These are phyloP conservation scores for Pogonus chalceus DNA, from an alignment of 1,140 invertebrate genomes.

Conservation along the genomic window DNA sequence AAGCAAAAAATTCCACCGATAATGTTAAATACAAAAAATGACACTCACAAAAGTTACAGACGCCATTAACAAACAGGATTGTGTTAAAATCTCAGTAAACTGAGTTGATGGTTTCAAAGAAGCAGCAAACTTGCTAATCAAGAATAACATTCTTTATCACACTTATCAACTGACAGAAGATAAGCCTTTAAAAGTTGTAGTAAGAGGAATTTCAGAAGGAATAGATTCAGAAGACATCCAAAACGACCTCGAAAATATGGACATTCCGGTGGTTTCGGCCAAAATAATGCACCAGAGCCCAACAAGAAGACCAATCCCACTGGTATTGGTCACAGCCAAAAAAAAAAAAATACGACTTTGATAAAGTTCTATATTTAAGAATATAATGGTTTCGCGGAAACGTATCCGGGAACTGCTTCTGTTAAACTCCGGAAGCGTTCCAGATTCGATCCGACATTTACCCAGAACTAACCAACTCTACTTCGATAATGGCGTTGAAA, in stretches of 20 bases:
- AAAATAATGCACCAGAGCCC: neutral
- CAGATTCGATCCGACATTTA: too few relatives aligned
- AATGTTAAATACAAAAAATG: too few relatives aligned
- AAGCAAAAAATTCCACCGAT: too few relatives aligned
- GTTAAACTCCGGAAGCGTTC: too few relatives aligned
- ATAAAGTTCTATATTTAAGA: too few relatives aligned
- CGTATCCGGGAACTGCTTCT: too few relatives aligned
- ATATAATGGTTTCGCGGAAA: too few relatives aligned
- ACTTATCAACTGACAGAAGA: conserved; percentile 12
- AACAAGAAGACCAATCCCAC: neutral
- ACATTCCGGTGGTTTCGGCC: neutral
- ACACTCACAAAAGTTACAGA: too few relatives aligned
- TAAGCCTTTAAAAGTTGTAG: conserved; percentile 12
- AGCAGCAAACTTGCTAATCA: neutral
- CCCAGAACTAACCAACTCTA: too few relatives aligned
- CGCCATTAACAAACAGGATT: too few relatives aligned
- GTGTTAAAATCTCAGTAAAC: neutral
- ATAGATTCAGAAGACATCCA: neutral
- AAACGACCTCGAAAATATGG: neutral
- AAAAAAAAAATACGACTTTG: too few relatives aligned
- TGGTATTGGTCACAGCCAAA: neutral
- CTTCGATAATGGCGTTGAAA: too few relatives aligned
- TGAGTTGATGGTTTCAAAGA: neutral
- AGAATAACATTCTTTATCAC: neutral
- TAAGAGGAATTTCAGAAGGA: conserved; percentile 10